phyloP scores from a whole-genome alignment of 2,797 vertebrate genomes.

The Poecile montanus region DNA sequence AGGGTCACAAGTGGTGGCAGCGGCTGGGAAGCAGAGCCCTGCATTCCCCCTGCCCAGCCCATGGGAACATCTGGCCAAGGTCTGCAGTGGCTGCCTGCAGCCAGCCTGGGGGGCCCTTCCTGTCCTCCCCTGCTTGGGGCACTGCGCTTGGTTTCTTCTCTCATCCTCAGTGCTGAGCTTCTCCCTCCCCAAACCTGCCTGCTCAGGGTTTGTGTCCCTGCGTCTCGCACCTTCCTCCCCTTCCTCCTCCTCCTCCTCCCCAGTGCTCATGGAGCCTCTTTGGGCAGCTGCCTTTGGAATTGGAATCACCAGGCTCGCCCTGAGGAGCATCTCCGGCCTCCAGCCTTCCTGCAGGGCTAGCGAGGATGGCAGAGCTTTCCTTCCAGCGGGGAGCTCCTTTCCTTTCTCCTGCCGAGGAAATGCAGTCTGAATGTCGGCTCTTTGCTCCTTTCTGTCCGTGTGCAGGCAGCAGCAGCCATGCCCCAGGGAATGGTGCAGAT shows the following conservation, averaged over 20 bases:
- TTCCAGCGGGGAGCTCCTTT: background rate
- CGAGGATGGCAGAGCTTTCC: background rate
- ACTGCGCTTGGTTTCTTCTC: background rate
- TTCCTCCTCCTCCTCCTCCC: background rate
- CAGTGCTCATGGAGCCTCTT: background rate
- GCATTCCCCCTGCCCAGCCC: background rate
- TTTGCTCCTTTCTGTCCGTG: background rate
- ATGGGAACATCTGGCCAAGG: accelerated
- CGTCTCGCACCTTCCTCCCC: background rate
- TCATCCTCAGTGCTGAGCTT: background rate
- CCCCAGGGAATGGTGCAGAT: constrained; percentile 81
- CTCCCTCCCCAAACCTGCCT: background rate
- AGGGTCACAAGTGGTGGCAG: background rate
- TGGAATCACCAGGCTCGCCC: background rate
- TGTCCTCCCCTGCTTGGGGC: background rate
- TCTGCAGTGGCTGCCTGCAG: background rate
- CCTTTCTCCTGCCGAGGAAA: background rate
- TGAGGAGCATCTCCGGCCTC: background rate
- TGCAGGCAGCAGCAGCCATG: constrained; percentile 76
- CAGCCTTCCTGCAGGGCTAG: background rate
- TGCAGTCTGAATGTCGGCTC: background rate
- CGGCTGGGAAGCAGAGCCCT: accelerated
- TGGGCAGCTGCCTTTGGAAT: background rate
- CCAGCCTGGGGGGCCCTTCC: background rate
- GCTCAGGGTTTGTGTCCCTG: background rate